phyloP scores from a whole-genome alignment of 2,113 vertebrate genomes.

The Grammomys dolichurus region DNA sequence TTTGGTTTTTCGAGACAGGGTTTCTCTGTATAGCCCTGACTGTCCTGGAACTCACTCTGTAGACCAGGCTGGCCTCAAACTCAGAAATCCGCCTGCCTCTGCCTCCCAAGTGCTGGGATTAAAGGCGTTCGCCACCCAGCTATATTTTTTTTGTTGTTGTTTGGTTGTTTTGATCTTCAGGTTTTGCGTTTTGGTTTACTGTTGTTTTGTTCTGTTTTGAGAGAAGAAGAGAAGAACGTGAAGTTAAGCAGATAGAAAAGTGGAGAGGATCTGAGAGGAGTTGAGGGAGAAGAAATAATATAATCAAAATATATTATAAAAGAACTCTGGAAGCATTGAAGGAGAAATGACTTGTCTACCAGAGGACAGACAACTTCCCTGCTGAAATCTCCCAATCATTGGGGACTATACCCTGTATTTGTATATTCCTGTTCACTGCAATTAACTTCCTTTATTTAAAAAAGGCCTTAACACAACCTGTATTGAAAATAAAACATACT shows the following conservation, averaged over 20 bases:
- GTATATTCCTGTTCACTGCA: background rate
- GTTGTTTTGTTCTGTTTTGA: background rate
- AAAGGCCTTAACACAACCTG: background rate
- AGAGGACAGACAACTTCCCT: background rate
- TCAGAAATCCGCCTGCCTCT: too few species aligned
- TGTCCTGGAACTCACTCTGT: too few species aligned
- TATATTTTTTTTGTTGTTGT: background rate
- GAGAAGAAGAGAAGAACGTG: background rate
- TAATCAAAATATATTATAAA: background rate
- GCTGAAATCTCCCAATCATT: background rate
- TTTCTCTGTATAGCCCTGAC: too few species aligned
- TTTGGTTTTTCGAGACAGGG: too few species aligned
- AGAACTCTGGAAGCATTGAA: background rate
- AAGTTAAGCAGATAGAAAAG: background rate
- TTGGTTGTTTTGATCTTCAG: background rate
- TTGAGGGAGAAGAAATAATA: background rate
- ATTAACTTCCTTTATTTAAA: background rate
- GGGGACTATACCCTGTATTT: background rate
- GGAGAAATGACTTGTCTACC: background rate
- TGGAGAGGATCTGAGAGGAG: background rate
- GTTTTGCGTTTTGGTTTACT: background rate
- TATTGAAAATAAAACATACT: background rate
- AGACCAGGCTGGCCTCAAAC: too few species aligned
- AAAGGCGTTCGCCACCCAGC: too few species aligned
- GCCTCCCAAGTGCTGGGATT: too few species aligned